These are phyloP conservation scores for Gracilinanus agilis DNA, from an alignment of 2,113 vertebrate genomes.

Conservation along the genomic window DNA sequence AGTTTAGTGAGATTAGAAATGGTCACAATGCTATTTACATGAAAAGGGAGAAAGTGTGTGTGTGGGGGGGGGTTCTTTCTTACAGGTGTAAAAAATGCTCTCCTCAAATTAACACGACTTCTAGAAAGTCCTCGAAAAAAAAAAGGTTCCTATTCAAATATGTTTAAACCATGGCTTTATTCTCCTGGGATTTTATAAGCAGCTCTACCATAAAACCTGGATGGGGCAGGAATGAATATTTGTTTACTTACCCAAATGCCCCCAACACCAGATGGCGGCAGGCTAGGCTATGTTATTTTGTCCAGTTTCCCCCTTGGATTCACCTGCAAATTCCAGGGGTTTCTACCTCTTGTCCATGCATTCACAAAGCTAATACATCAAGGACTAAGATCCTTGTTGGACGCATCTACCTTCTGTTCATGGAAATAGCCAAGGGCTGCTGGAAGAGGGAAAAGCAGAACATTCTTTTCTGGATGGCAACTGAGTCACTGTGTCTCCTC, in stretches of 20 bases:
- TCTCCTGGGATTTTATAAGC: conserved; percentile 5
- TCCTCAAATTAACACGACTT: conserved; percentile 10
- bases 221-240: background rate
- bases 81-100: conserved; percentile 6
- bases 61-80: background rate
- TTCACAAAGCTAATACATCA: background rate
- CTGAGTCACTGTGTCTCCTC: background rate
- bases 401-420: conserved; percentile 10
- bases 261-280: background rate
- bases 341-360: background rate
- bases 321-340: conserved; percentile 17
- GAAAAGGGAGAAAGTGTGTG: conserved; percentile 35
- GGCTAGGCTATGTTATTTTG: background rate
- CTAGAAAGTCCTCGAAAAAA: background rate
- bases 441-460: background rate
- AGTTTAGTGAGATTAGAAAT: conserved; percentile 35
- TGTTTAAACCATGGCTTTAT: conserved; percentile 27
- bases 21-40: background rate
- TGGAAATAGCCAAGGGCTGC: background rate
- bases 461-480: background rate
- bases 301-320: background rate
- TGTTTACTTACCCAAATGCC: background rate
- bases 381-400: background rate
- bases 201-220: background rate
- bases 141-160: conserved; percentile 10